Evolutionary conservation across 2,113 vertebrate genomes (phyloP), one percentile per base, ranked within the genome.

Genomic region (Plotosus lineatus): DNA sequence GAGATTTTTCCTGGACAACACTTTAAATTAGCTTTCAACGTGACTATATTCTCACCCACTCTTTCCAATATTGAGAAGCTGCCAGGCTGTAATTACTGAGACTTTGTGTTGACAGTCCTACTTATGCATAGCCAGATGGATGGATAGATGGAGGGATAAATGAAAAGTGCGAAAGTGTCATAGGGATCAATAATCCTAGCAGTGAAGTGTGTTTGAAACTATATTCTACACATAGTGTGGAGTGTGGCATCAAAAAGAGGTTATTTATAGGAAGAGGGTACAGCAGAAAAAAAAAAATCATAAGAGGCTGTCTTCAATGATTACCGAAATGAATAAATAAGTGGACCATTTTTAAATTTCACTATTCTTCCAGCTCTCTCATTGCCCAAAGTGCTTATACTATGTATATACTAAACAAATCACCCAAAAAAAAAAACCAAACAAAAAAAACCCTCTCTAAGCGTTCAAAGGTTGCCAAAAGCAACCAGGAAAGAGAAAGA

Each of bases 11-110:
- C 17, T 28, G n/a, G n/a, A 55, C 50, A 68, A 53, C 10, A 15
- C 5, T 38, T 15, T n/a, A 8, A 50, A 66, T 63, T 65, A 65
- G 44, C 12, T 33, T 71, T 72, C 68, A 65, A 28, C 36, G 9
- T 55, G 48, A 56, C 46, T 71, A 61, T 61, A 60, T 33, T 55
- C 72, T 56, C 72, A 51, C 77, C 81, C 77, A 73, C 65, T 63
- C 36, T 19, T n/a, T 82, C 44, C 55, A 79, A 48, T 72, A 82
- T n/a, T 4, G 19, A 82, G 63, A 75, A 23, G 2, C 74, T 50
- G 56, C 40, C 26, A 65, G 75, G 40, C 63, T 78, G 60, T 71
- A 82, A 82, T 87, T 81, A 81, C 76, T 76, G 58, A 78, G 66
- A 74, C 63, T n/a, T 56, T 65, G 36, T 33, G 44, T 44, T 48